phyloP scores from a whole-genome alignment of 2,113 vertebrate species.

The Megaleporinus macrocephalus region DNA sequence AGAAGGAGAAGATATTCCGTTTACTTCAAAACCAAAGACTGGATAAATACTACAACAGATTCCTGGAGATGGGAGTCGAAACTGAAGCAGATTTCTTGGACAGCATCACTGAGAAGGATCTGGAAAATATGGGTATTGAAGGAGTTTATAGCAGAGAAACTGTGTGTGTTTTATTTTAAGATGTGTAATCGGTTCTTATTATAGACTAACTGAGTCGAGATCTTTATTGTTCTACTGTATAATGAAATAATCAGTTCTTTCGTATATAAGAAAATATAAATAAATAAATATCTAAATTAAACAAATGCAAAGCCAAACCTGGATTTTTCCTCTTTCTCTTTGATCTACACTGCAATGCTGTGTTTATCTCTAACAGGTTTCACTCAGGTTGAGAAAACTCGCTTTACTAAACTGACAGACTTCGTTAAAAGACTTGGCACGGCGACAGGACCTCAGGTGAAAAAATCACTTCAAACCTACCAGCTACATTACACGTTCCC shows the following conservation, averaged over 20 bases:
- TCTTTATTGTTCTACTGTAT: no score
- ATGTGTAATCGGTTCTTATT: no score
- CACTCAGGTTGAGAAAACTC: constrained; percentile 64
- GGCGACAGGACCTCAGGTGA: neutral
- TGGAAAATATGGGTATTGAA: constrained; percentile 56
- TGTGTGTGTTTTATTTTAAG: no score
- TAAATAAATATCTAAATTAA: no score
- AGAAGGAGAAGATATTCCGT: constrained; percentile 57
- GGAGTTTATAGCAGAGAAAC: neutral
- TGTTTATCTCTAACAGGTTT: constrained; percentile 59
- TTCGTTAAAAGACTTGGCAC: constrained; percentile 35
- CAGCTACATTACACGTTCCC: constrained; percentile 60
- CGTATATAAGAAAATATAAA: no score
- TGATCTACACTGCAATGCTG: no score
- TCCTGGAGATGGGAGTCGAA: constrained; percentile 61
- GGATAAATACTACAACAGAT: constrained; percentile 42
- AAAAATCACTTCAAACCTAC: no score
- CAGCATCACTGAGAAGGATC: constrained; percentile 48
- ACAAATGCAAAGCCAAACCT: no score
- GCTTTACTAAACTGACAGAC: constrained; percentile 59
- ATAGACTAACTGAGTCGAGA: no score
- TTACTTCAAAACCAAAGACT: constrained; percentile 60
- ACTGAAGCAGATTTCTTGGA: constrained; percentile 66
- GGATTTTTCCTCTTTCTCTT: no score
- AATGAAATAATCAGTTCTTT: no score